phyloP scores from a whole-genome alignment of 2,888 invertebrate genomes.

The Nymphalis urticae region DNA sequence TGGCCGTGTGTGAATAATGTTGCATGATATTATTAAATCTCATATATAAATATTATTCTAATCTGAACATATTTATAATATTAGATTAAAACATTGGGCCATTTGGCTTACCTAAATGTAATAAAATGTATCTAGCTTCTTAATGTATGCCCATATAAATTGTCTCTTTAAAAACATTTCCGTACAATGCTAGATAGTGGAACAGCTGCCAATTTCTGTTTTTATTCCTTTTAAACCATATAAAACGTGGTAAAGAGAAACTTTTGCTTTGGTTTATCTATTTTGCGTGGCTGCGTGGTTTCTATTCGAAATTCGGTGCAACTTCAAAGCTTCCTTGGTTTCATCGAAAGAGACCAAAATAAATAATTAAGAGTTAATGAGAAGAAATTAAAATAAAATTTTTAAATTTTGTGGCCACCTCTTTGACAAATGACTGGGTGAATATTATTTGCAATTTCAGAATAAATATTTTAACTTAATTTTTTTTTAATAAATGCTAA shows the following conservation, averaged over 20 bases:
- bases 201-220: slow-evolving; percentile 1
- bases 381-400: too few relatives aligned
- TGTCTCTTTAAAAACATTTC: neutral
- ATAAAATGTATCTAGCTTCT: neutral
- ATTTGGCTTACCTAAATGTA: neutral
- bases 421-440: too few relatives aligned
- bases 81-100: neutral
- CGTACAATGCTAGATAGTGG: neutral
- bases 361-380: neutral
- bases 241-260: neutral
- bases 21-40: too few relatives aligned
- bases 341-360: neutral
- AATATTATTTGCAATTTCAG: too few relatives aligned
- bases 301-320: neutral
- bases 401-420: too few relatives aligned
- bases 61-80: neutral
- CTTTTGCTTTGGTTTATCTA: neutral
- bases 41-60: neutral
- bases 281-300: neutral
- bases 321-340: neutral
- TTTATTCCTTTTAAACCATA: neutral
- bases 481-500: too few relatives aligned
- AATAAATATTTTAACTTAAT: too few relatives aligned
- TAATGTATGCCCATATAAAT: slow-evolving; percentile 1
- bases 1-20: too few relatives aligned